These are phyloP conservation scores for Suricata suricatta DNA, from an alignment of 2,113 vertebrate species.

Conservation along the genomic window DNA sequence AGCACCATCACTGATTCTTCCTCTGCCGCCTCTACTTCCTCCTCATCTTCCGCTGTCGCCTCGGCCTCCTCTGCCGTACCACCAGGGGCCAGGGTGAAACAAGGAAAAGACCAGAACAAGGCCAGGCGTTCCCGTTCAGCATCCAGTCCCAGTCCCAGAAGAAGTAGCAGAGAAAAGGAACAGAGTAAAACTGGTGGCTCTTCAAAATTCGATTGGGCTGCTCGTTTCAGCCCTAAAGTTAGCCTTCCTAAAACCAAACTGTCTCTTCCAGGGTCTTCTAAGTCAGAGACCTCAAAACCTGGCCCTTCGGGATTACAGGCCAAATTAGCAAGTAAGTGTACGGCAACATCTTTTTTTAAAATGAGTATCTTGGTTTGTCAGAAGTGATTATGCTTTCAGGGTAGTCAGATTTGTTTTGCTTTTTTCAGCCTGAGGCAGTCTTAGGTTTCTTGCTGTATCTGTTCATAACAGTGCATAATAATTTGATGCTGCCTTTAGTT, in stretches of 20 bases:
- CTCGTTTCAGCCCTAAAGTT: constrained; percentile 98
- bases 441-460: not conserved
- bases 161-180: constrained; percentile 98
- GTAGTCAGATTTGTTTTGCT: not conserved
- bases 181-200: constrained; percentile 95
- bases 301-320: constrained; percentile 99
- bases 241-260: constrained; percentile 99
- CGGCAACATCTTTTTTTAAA: not conserved
- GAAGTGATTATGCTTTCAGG: not conserved
- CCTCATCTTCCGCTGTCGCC: constrained; percentile 91
- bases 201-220: constrained; percentile 99
- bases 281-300: constrained; percentile 98
- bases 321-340: constrained; percentile 98
- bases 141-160: constrained; percentile 97
- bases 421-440: not conserved
- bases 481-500: not conserved
- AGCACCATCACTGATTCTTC: constrained; percentile 98
- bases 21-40: constrained; percentile 95
- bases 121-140: constrained; percentile 96
- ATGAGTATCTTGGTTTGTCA: not conserved
- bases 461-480: not conserved
- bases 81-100: constrained; percentile 96
- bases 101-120: constrained; percentile 99
- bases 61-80: constrained; percentile 92
- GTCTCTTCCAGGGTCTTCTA: constrained; percentile 98